Evolutionary conservation across 2,797 vertebrate species (phyloP).

Genomic region (Syngnathus rostellatus): DNA sequence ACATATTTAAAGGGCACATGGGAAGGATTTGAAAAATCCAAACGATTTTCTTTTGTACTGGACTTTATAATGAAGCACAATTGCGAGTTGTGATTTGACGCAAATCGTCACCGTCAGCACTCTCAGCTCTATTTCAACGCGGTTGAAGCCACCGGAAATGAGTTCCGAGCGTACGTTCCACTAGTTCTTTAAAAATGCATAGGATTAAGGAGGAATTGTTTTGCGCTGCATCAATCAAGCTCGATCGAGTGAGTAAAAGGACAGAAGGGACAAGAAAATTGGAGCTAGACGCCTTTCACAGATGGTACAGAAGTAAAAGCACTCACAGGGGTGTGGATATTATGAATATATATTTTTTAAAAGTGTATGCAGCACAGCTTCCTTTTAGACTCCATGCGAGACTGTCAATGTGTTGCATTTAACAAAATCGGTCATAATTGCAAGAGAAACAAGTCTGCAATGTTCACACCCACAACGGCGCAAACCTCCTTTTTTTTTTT

Average conservation of each 20-base stretch:
- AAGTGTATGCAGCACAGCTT: too few species aligned
- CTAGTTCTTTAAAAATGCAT: constrained; percentile 73
- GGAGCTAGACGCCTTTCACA: constrained; percentile 50
- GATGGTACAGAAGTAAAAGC: constrained; percentile 13
- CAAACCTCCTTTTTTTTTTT: too few species aligned
- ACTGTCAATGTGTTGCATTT: too few species aligned
- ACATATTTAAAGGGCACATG: not conserved
- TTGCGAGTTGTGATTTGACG: constrained; percentile 56
- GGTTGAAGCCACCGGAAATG: constrained; percentile 60
- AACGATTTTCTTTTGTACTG: constrained; percentile 33
- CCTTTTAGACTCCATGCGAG: too few species aligned
- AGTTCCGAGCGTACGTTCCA: constrained; percentile 50
- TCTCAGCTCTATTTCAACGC: constrained; percentile 66
- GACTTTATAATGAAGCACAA: constrained; percentile 65
- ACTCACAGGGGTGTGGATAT: too few species aligned
- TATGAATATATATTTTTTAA: too few species aligned
- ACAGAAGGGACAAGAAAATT: constrained; percentile 44
- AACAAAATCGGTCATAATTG: too few species aligned
- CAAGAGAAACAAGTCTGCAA: too few species aligned
- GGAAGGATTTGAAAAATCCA: not conserved
- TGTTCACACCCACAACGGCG: too few species aligned
- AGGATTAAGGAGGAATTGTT: constrained; percentile 62
- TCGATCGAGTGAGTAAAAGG: constrained; percentile 57
- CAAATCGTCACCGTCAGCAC: constrained; percentile 53
- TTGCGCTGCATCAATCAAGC: constrained; percentile 60